Conservation (phyloP, 2,888 invertebrate genomes). For the Meandrusa payeni region DNA sequence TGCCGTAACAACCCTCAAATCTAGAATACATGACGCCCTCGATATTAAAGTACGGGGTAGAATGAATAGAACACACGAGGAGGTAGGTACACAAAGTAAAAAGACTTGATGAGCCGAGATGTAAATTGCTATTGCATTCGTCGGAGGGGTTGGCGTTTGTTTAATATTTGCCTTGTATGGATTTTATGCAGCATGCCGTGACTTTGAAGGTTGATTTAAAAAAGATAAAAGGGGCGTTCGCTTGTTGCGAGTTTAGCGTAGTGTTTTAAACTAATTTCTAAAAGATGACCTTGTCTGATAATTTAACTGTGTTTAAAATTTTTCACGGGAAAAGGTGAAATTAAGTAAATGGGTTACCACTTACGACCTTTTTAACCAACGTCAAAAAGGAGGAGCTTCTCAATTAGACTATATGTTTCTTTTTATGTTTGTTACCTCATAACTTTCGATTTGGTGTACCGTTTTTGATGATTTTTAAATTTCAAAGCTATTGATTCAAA, state of each 20-base stretch:
- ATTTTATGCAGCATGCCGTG: slow-evolving; percentile 16
- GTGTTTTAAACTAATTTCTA: too few species aligned
- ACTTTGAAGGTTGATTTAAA: slow-evolving; percentile 14
- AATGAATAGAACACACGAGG: slow-evolving; percentile 14
- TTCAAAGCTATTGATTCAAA: too few species aligned
- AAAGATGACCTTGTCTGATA: too few species aligned
- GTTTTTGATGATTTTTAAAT: too few species aligned
- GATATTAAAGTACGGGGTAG: slow-evolving; percentile 23
- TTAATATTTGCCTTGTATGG: slow-evolving; percentile 22
- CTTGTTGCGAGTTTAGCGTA: slow-evolving; percentile 5
- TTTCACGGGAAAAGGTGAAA: too few species aligned
- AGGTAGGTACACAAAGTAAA: slow-evolving; percentile 22
- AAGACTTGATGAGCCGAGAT: slow-evolving; percentile 24
- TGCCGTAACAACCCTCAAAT: slow-evolving; percentile 21
- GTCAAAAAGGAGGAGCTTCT: too few species aligned
- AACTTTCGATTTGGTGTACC: too few species aligned
- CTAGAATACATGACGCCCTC: slow-evolving; percentile 24
- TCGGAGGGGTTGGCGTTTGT: slow-evolving; percentile 22
- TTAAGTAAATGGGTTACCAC: too few species aligned
- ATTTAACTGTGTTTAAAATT: too few species aligned
- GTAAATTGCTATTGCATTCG: slow-evolving; percentile 25
- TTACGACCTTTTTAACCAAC: too few species aligned
- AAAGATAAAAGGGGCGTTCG: slow-evolving; percentile 2
- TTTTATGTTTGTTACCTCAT: too few species aligned
- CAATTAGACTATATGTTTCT: too few species aligned